Base-by-base conservation (phyloP, 2,113 vertebrate genomes). In the Spermophilus dauricus region DNA sequence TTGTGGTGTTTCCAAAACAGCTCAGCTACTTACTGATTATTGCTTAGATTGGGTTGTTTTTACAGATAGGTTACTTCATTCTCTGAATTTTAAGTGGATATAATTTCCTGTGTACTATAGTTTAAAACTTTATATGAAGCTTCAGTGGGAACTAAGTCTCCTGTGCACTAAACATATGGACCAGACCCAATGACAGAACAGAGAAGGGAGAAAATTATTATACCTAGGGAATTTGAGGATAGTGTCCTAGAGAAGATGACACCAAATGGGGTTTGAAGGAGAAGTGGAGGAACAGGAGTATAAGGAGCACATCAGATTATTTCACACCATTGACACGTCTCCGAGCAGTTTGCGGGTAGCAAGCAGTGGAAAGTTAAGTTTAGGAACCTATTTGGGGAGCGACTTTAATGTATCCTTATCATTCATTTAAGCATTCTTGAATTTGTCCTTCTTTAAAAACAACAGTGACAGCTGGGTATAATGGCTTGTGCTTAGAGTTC, bases 21-120 rank as follows among this genome's bases (percentile, higher is more conserved):
- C 32, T 89, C 65, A 39, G 34, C 73, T 78, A 42, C 28, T 90
- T 65, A 73, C 11, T 85, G 53, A 85, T 56, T 63, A 72, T 65
- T 45, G 80, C 53, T 89, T 85, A n/a, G 34, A 17, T 87, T 61
- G 26, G 32, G 32, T 88, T 90, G 56, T 63, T 94, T 56, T 93
- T 81, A 80, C 51, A 65, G 56, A 14, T 87, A 84, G 48, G 32
- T 67, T 7, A 53, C 58, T 20, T 61, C 20, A 77, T 58, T 48
- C 67, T 83, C 39, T 22, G 34, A 89, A 48, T 77, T 77, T 91
- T 89, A 51, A 77, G 39, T 77, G 48, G 45, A 45, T 61, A 70
- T 5, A 89, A 7, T 32, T 96, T 96, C 4, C 1, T 86, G 7
- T 86, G 28, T 80, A 20, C 48, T 56, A 26, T 32, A 51, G 9